These are phyloP conservation scores for Candidula unifasciata DNA, from an alignment of 2,888 invertebrate species.

Conservation along the genomic window DNA sequence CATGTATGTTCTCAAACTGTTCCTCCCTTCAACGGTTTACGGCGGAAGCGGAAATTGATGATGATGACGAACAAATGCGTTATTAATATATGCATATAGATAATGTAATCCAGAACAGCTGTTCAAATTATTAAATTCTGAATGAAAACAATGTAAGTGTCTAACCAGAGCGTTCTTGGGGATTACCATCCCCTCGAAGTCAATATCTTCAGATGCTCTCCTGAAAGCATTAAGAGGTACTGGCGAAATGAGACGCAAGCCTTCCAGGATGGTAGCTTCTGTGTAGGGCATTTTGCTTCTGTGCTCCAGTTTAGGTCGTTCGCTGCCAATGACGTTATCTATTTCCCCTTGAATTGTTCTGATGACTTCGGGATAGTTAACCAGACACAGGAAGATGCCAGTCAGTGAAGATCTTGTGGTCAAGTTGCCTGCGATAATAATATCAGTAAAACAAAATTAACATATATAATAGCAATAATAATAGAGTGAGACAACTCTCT, in stretches of 20 bases:
- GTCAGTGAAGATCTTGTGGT: conserved; percentile 54
- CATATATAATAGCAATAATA: too few species aligned
- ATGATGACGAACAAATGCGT: too few species aligned
- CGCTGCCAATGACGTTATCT: conserved; percentile 52
- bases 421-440: conserved; percentile 30
- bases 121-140: too few species aligned
- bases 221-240: neutral
- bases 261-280: conserved; percentile 53
- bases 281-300: conserved; percentile 53
- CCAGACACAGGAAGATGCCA: conserved; percentile 58
- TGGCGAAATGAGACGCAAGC: neutral
- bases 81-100: too few species aligned
- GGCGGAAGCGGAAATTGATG: too few species aligned
- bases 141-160: neutral
- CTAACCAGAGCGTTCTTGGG: neutral
- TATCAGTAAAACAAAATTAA: neutral
- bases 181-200: neutral
- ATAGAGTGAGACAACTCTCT: too few species aligned
- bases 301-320: conserved; percentile 53
- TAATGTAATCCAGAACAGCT: too few species aligned
- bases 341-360: conserved; percentile 57
- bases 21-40: too few species aligned
- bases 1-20: too few species aligned
- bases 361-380: conserved; percentile 58
- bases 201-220: neutral